Base-by-base conservation (phyloP, 23 tunicate species). In the Ascidia mentula region DNA sequence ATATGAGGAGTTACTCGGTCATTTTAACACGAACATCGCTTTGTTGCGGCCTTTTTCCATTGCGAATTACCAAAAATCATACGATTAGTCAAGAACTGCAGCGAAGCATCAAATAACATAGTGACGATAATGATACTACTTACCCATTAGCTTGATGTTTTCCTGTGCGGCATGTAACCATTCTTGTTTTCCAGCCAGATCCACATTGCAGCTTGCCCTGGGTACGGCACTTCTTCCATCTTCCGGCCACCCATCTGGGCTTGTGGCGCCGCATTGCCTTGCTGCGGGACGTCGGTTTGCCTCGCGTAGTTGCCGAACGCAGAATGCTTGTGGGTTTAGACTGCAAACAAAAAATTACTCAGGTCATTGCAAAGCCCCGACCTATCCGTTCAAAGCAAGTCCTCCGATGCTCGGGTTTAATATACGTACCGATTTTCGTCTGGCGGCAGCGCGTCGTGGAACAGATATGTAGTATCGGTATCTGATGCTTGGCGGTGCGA, bases 221-320 rank as follows among this genome's bases (percentile, higher is more conserved):
- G 20, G 83, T 72, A 38, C 76, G 71, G 72, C 98, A 93, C 77
- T 80, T 84, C 34, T 89, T 59, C 98, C 92, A 93, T 70, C 98
- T 38, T 22, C 98, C 98, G 3, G 89, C 84, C 6, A 88, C 98
- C 98, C 98, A 93, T 17, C 93, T 74, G 12, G 45, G 65, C 24
- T 53, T 26, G 13, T 53, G 65, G 22, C 24, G 22, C 28, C 65
- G 65, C 13, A 28, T 20, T 5, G 65, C 65, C 13, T 53, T 53
- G n/a, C n/a, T n/a, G n/a, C n/a, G n/a, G 65, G 65, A 20, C 1
- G 65, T 53, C 24, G 7, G 4, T 6, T 3, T 28, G 22, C 24
- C 24, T 3, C 13, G 65, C 13, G 65, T 20, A 53, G 24, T 28
- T 6, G 65, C 2, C 65, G 65, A 53, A 20, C 65, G 65, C 24